A percentile compares a stretch with the other conserved stretches of the same genome.
phyloP scores from a whole-genome alignment of 2,113 vertebrate species.

The Pollimyrus isidori region DNA sequence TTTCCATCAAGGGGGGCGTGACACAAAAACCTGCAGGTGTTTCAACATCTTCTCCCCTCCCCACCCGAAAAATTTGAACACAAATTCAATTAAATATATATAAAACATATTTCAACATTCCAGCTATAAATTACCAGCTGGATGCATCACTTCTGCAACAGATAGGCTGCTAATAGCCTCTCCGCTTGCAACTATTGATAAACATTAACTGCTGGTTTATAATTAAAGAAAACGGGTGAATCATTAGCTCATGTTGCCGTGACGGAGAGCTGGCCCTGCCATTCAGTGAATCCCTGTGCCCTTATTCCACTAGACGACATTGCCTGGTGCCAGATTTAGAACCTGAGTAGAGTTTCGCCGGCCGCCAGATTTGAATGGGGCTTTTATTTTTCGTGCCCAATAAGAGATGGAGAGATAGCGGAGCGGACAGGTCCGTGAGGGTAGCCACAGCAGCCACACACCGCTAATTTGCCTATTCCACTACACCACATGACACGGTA shows the following conservation, averaged over 20 bases:
- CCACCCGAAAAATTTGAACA: not conserved
- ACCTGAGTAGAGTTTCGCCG: not conserved
- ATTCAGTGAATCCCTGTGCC: not conserved
- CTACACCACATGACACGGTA: not conserved
- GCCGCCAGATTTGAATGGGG: conserved; percentile 11
- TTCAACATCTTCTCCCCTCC: not conserved
- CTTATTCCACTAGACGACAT: not conserved
- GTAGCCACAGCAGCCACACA: not conserved
- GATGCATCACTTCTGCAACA: not conserved
- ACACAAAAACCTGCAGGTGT: not conserved
- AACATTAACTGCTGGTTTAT: not conserved
- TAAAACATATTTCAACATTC: not conserved
- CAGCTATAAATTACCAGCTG: not conserved
- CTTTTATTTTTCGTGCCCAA: not conserved
- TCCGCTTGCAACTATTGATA: not conserved
- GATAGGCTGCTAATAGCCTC: not conserved
- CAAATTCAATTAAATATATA: not conserved
- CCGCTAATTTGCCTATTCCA: conserved; percentile 16
- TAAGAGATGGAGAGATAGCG: not conserved
- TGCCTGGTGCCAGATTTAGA: conserved; percentile 5
- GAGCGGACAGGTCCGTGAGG: not conserved
- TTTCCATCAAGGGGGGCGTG: not conserved
- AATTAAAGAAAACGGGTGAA: not conserved
- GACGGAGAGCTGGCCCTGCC: not conserved
- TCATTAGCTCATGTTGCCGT: not conserved